A percentile compares a stretch with the other conserved stretches of the same genome.
phyloP scores from a whole-genome alignment of 2,113 vertebrate genomes.

The Poeciliopsis occidentalis region DNA sequence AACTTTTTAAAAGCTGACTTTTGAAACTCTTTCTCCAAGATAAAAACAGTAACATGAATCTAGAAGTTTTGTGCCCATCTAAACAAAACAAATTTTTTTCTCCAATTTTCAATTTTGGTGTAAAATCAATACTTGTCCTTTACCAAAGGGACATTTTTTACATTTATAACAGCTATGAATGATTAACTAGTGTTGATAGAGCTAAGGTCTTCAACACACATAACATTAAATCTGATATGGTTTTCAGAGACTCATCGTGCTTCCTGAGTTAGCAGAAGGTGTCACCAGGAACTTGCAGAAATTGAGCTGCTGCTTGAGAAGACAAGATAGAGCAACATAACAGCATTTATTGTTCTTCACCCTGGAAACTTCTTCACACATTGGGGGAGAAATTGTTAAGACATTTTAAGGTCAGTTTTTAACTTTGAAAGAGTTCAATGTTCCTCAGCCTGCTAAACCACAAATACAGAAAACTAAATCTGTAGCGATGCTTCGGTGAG shows the following conservation, averaged over 20 bases:
- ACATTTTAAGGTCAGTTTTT: neutral
- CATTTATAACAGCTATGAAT: neutral
- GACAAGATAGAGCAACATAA: conserved; percentile 1
- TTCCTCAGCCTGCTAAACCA: neutral
- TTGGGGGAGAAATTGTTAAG: neutral
- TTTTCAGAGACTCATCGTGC: conserved; percentile 1
- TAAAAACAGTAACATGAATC: neutral
- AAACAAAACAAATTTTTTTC: neutral
- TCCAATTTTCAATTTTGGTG: neutral
- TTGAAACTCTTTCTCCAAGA: too few species aligned
- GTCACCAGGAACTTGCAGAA: neutral
- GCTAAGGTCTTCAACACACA: neutral
- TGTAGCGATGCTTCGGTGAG: neutral
- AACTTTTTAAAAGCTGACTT: neutral
- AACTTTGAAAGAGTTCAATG: too few species aligned
- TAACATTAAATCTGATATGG: neutral
- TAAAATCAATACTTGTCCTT: too few species aligned
- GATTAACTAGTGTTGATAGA: neutral
- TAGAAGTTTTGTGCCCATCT: neutral
- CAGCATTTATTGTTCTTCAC: conserved; percentile 52
- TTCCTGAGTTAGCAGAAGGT: conserved; percentile 4
- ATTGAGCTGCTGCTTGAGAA: conserved; percentile 10
- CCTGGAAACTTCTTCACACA: conserved; percentile 41
- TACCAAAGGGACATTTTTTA: neutral
- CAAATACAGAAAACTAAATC: neutral